phyloP scores from a whole-genome alignment of 2,797 vertebrate species.

The Cyprinella venusta region DNA sequence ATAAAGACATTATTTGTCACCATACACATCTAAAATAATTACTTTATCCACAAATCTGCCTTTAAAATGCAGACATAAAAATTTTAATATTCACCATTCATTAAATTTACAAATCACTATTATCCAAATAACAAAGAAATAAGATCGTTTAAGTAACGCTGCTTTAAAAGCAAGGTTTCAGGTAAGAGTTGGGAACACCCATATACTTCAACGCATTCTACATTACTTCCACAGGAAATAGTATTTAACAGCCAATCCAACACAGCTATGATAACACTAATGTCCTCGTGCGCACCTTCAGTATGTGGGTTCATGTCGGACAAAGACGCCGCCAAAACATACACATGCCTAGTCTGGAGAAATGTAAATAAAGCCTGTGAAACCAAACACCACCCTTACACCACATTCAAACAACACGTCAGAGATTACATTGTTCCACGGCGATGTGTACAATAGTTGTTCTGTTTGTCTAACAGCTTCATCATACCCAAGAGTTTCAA shows the following conservation, averaged over 20 bases:
- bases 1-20: not conserved
- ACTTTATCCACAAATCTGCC: not conserved
- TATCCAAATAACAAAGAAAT: not conserved
- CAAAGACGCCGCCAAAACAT: conserved; percentile 51
- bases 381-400: conserved; percentile 44
- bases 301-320: conserved; percentile 42
- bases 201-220: not conserved
- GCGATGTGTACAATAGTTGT: conserved; percentile 10
- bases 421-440: conserved; percentile 35
- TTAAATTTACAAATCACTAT: not conserved
- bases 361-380: conserved; percentile 34
- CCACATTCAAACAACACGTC: conserved; percentile 26
- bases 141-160: not conserved
- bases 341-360: conserved; percentile 27
- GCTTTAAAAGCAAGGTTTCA: not conserved
- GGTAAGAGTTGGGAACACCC: not conserved
- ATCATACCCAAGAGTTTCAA: not conserved
- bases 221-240: conserved; percentile 9
- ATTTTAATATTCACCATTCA: not conserved
- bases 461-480: conserved; percentile 25
- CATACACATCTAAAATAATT: no score
- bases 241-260: conserved; percentile 8
- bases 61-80: not conserved
- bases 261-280: conserved; percentile 30
- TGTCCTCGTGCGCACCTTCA: conserved; percentile 26